Conservation (phyloP, 2,797 vertebrate genomes). For the Onychomys arenicola region DNA sequence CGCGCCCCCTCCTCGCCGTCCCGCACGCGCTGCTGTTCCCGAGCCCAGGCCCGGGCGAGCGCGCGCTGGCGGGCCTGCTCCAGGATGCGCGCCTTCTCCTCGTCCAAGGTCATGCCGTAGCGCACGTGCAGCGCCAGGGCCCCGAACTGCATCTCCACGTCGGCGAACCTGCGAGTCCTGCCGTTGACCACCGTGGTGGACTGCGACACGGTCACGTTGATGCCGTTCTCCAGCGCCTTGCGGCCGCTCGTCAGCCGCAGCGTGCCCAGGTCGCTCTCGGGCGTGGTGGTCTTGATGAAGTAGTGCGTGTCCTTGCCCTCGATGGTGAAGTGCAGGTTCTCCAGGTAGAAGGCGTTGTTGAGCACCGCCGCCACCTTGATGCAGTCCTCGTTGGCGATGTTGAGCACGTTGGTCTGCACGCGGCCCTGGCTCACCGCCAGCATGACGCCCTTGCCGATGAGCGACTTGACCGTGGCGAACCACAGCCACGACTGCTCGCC, state of each 20-base stretch:
- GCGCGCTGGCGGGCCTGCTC: conserved; percentile 97
- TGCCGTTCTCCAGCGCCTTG: conserved; percentile 97
- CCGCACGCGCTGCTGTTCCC: conserved; percentile 96
- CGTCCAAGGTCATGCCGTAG: conserved; percentile 97
- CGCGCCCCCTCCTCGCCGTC: conserved; percentile 97
- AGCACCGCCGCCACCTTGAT: conserved; percentile 98
- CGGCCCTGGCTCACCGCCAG: conserved; percentile 97
- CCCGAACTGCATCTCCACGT: conserved; percentile 96
- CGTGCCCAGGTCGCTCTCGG: conserved; percentile 95
- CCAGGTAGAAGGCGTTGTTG: conserved; percentile 98
- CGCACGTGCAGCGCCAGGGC: conserved; percentile 96
- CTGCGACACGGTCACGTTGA: conserved; percentile 98
- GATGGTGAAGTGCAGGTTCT: conserved; percentile 97
- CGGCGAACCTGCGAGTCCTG: conserved; percentile 97
- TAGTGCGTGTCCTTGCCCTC: conserved; percentile 98
- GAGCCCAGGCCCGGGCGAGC: conserved; percentile 95
- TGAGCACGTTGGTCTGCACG: conserved; percentile 96
- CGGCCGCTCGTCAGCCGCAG: conserved; percentile 96
- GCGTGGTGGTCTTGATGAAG: conserved; percentile 97
- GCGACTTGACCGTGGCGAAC: conserved; percentile 96
- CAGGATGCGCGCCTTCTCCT: conserved; percentile 96
- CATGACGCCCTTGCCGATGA: conserved; percentile 98
- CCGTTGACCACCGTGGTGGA: conserved; percentile 97
- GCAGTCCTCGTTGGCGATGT: conserved; percentile 98
- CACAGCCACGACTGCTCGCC: conserved; percentile 96